Evolutionary conservation across 1,140 invertebrate species (phyloP), one percentile per base, ranked within the genome.

Genomic region (Penaeus vannamei): DNA sequence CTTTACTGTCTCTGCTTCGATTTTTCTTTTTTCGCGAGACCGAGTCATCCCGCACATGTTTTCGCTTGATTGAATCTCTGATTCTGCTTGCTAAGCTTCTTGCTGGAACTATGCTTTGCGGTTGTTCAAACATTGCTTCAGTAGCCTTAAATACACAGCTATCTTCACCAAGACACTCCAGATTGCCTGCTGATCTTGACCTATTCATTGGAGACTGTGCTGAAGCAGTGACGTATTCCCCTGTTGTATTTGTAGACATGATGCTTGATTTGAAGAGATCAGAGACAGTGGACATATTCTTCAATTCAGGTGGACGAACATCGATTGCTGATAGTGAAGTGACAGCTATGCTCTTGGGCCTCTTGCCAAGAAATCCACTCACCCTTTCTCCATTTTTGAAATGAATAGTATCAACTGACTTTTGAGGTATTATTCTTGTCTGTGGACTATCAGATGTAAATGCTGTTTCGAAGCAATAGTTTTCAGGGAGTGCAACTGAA

Each of bases 381-480:
- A 10, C 1, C 32, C 69, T 85, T 29, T 69, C 81, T 10, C 60
- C 64, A 26, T 79, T 69, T 53, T 72, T 72, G 29, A 92, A 86
- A 86, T 92, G 92, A 26, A 92, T 66, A 53, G 91, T 91, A 59
- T 92, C 92, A 2, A 92, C 91, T n/a, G 91, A 91, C 79, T 91
- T 91, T 84, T 92, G 92, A 19, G 92, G 92, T 32, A 93, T 91
- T 42, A 93, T 92, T 22, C 93, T 84, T 36, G 92, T 93, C 61
- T 91, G 87, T 14, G 93, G 93, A 83, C 92, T 92, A 72, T 92
- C 92, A 59, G 93, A 92, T 22, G 92, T 93, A 90, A 94, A 94
- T 23, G 93, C 93, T 12, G 93, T 93, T 92, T 94, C 93, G 90
- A 92, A 93, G 86, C 92, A 93, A 46, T 92, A 91, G 77, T 92